Conservation (phyloP, 1,140 invertebrate genomes). For the Heliothis virescens region DNA sequence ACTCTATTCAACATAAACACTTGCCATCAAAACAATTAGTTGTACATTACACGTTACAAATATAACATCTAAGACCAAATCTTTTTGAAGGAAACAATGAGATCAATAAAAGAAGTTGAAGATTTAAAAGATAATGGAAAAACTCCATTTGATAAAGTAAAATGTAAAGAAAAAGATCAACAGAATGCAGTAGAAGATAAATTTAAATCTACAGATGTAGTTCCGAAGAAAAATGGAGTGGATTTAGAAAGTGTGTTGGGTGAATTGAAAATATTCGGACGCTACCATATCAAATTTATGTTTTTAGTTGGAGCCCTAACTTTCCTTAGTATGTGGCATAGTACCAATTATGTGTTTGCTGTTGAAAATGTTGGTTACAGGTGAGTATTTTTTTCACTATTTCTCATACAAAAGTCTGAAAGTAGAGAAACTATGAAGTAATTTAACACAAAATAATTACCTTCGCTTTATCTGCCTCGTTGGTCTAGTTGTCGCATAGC, state of each 20-base stretch:
- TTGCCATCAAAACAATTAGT: constrained; percentile 9
- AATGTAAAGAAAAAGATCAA: background rate
- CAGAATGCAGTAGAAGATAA: background rate
- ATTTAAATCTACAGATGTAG: background rate
- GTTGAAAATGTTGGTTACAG: constrained; percentile 28
- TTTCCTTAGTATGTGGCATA: constrained; percentile 3
- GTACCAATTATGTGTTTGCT: constrained; percentile 36
- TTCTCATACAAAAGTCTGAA: background rate
- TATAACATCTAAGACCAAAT: background rate
- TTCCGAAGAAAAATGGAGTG: background rate
- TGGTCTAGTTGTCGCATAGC: too few species aligned
- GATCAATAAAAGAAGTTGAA: background rate
- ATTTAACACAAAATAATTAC: too few species aligned
- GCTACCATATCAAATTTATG: constrained; percentile 32
- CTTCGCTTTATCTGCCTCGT: too few species aligned
- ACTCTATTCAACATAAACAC: background rate
- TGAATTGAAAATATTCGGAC: constrained; percentile 39
- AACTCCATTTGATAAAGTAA: background rate
- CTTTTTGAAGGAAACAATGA: background rate
- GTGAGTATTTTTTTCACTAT: background rate
- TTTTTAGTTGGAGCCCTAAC: constrained; percentile 5
- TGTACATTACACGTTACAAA: background rate
- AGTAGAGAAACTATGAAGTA: too few species aligned
- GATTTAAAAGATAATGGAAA: background rate
- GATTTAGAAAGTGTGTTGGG: constrained; percentile 34